phyloP scores from a whole-genome alignment of 2,888 invertebrate species.

The Tortrix viridana region DNA sequence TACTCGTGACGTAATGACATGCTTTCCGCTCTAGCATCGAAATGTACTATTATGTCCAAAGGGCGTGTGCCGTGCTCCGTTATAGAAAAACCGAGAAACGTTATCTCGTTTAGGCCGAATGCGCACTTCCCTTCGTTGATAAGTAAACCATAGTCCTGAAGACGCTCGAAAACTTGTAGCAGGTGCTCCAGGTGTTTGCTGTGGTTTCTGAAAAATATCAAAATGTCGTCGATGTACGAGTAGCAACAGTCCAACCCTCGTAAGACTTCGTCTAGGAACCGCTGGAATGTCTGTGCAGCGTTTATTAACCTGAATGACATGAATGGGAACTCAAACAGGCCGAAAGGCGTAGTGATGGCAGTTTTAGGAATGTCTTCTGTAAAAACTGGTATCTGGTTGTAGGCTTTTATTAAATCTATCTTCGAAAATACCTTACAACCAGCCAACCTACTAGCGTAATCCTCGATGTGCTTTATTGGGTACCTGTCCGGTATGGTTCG shows the following conservation, averaged over 20 bases:
- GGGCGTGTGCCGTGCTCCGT: constrained; percentile 48
- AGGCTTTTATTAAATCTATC: constrained; percentile 46
- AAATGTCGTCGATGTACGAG: constrained; percentile 54
- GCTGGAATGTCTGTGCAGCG: constrained; percentile 60
- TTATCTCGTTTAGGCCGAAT: constrained; percentile 30
- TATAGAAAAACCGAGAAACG: constrained; percentile 41
- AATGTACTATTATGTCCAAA: constrained; percentile 41
- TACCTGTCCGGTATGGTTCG: constrained; percentile 43
- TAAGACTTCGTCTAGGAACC: constrained; percentile 51
- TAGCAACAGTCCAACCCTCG: constrained; percentile 40
- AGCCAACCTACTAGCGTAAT: constrained; percentile 36
- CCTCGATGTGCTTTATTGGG: constrained; percentile 41
- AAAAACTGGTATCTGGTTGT: constrained; percentile 55
- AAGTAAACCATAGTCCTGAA: constrained; percentile 7
- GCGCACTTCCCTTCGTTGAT: constrained; percentile 10
- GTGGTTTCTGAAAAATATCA: constrained; percentile 41
- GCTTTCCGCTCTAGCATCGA: too few relatives aligned
- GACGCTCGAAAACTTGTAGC: not conserved
- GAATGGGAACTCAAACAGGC: constrained; percentile 47
- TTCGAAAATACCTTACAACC: constrained; percentile 34
- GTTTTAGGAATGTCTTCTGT: constrained; percentile 52
- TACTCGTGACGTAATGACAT: too few relatives aligned
- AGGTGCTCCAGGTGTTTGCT: constrained; percentile 30
- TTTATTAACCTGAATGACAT: constrained; percentile 61
- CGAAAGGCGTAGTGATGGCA: constrained; percentile 52